These are phyloP conservation scores for Aporrectodea caliginosa DNA, from an alignment of 1,140 invertebrate genomes.

Conservation along the genomic window DNA sequence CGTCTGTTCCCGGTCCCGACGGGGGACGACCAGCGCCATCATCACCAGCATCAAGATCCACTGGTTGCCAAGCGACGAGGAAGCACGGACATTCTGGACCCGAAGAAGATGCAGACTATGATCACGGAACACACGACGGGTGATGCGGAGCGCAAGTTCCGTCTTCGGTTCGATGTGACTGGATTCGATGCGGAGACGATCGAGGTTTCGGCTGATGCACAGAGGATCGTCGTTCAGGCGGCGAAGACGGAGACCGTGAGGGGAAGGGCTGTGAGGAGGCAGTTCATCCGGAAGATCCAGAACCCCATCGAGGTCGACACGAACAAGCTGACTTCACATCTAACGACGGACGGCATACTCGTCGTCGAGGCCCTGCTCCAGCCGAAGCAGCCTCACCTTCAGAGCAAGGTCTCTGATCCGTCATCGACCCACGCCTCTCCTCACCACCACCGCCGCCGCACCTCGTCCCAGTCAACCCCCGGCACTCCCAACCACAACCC, in stretches of 20 bases:
- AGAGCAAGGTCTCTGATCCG: slow-evolving; percentile 16
- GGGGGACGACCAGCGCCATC: slow-evolving; percentile 5
- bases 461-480: background rate
- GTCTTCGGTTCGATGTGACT: slow-evolving; percentile 25
- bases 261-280: background rate
- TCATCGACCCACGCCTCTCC: too few relatives aligned
- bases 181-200: slow-evolving; percentile 22
- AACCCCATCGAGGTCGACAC: slow-evolving; percentile 30
- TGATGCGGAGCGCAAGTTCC: slow-evolving; percentile 19
- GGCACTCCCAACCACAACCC: background rate
- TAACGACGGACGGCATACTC: slow-evolving; percentile 27
- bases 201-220: slow-evolving; percentile 14
- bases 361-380: slow-evolving; percentile 28
- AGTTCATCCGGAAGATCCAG: slow-evolving; percentile 25
- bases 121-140: slow-evolving; percentile 20
- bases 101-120: slow-evolving; percentile 32
- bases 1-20: slow-evolving; percentile 17
- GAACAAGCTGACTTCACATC: slow-evolving; percentile 23
- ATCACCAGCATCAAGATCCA: slow-evolving; percentile 27
- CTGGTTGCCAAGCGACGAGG: slow-evolving; percentile 28
- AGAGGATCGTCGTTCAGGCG: slow-evolving; percentile 22
- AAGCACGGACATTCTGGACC: slow-evolving; percentile 30
- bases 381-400: slow-evolving; percentile 19
- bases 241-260: slow-evolving; percentile 10
- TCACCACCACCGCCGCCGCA: slow-evolving; percentile 18